A percentile compares a stretch with the other conserved stretches of the same genome.
Evolutionary conservation across 2,797 vertebrate genomes (phyloP).

Genomic region (Cossypha heuglini): DNA sequence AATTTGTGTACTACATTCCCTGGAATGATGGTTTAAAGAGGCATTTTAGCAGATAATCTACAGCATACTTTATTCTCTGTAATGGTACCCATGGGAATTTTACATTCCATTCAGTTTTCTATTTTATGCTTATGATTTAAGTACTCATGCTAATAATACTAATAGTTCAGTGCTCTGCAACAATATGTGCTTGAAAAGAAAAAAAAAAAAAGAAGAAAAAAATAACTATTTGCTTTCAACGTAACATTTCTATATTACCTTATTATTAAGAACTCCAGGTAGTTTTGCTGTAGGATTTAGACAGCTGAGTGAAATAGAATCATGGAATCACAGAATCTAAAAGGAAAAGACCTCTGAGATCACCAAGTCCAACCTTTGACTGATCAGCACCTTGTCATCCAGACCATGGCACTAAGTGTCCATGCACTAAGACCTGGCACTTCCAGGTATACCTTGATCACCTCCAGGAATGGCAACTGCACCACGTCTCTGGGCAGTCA

Average conservation of each 20-base stretch:
- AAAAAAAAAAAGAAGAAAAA: neutral
- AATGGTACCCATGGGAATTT: constrained; percentile 56
- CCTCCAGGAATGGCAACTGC: neutral
- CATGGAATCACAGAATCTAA: neutral
- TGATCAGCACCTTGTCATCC: neutral
- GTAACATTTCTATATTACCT: neutral
- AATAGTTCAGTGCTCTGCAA: neutral
- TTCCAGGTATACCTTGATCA: neutral
- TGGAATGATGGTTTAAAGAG: constrained; percentile 28
- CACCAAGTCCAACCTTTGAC: neutral
- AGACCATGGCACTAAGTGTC: neutral
- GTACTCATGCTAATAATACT: constrained; percentile 18
- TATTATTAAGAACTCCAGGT: neutral
- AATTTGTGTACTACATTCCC: constrained; percentile 15
- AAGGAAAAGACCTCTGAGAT: neutral
- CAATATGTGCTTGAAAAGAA: neutral
- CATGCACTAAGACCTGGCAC: neutral
- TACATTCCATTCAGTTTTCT: constrained; percentile 58
- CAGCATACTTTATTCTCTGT: constrained; percentile 30
- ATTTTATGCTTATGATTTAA: constrained; percentile 55
- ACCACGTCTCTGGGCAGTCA: neutral
- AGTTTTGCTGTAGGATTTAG: neutral
- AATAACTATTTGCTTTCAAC: neutral
- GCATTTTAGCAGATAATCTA: constrained; percentile 51
- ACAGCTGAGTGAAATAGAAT: neutral